Percentiles rank a stretch among this genome's conserved stretches.
Evolutionary conservation across 2,888 invertebrate species (phyloP).

Genomic region (Nasonia oneida): DNA sequence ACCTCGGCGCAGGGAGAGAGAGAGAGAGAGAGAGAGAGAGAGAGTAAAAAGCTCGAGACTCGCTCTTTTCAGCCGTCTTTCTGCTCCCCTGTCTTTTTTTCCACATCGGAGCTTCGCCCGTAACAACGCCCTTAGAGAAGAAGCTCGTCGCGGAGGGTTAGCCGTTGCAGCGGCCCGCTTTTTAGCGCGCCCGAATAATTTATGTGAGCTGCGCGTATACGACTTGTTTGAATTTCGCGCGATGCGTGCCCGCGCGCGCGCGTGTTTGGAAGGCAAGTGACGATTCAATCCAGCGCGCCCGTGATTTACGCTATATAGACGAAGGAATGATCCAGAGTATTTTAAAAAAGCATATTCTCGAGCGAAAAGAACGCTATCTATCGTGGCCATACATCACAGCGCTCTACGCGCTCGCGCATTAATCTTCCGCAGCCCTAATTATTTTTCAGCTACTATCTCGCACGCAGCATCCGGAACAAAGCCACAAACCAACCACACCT

Average conservation of each 20-base stretch:
- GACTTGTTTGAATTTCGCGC: neutral
- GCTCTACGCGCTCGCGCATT: neutral
- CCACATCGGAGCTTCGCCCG: neutral
- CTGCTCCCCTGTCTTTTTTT: neutral
- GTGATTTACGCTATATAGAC: too few relatives aligned
- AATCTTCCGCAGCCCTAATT: neutral
- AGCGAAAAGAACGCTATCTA: neutral
- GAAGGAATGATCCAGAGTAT: too few relatives aligned
- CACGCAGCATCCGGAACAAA: neutral
- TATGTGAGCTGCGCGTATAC: neutral
- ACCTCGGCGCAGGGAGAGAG: neutral
- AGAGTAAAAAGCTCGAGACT: constrained; percentile 47
- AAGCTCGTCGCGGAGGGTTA: neutral
- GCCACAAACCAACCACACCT: neutral
- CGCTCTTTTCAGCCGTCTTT: constrained; percentile 31
- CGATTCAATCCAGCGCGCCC: neutral
- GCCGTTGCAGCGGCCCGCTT: neutral
- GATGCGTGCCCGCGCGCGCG: too few relatives aligned
- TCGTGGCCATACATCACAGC: neutral
- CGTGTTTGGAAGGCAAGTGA: neutral
- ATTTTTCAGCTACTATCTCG: constrained; percentile 15
- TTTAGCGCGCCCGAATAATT: constrained; percentile 22
- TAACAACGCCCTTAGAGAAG: neutral
- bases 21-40: neutral
- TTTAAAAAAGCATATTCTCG: too few relatives aligned